Percentiles rank a stretch among this genome's conserved stretches.
These are phyloP conservation scores for Neolamprologus modestus DNA, from an alignment of 2,113 vertebrate species.

Conservation along the genomic window DNA sequence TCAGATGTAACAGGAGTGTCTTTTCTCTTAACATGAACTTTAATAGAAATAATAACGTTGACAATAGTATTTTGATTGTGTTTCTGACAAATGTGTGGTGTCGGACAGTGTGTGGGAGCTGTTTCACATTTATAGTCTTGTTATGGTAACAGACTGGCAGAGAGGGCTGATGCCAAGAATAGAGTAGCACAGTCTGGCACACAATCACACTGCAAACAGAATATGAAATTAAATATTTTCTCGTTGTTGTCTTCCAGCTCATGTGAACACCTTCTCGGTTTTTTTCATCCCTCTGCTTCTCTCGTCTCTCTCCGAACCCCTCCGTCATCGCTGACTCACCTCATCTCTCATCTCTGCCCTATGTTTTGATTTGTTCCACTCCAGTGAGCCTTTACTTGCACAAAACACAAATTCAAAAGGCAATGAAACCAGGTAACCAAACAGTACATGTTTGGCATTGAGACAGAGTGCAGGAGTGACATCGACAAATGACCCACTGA, in stretches of 20 bases:
- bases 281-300: background rate
- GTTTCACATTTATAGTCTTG: conserved; percentile 25
- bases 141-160: conserved; percentile 29
- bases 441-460: background rate
- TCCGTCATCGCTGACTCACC: background rate
- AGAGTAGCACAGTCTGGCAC: conserved; percentile 1
- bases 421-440: background rate
- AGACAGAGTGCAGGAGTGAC: background rate
- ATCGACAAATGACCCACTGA: background rate
- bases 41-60: background rate
- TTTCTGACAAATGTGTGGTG: background rate
- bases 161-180: conserved; percentile 1
- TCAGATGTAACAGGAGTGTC: background rate
- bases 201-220: background rate
- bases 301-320: background rate
- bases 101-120: conserved; percentile 29
- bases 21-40: background rate
- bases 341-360: background rate
- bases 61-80: background rate
- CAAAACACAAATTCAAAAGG: background rate
- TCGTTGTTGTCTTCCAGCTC: background rate
- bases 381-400: background rate
- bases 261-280: background rate
- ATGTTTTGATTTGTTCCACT: background rate
- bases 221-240: background rate